Conservation (phyloP, 2,113 vertebrate genomes). For the Odocoileus virginianus region DNA sequence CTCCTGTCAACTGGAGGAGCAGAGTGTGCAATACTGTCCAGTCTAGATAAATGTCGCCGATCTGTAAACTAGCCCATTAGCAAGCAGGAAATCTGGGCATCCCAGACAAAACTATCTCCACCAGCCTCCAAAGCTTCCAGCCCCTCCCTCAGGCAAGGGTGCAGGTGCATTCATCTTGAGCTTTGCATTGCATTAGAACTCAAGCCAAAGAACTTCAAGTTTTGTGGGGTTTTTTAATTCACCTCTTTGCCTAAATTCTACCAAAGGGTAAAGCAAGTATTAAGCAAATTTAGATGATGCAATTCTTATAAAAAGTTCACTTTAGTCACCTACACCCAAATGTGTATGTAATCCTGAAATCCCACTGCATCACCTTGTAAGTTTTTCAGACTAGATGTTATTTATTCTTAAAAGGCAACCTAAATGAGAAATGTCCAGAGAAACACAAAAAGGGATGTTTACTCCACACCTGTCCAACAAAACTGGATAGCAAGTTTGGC, state of each 20-base stretch:
- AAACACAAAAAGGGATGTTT: not conserved
- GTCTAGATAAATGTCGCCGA: not conserved
- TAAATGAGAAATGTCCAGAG: not conserved
- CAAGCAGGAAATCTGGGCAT: not conserved
- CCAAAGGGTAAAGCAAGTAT: not conserved
- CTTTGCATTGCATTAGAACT: not conserved
- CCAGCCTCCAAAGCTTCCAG: not conserved
- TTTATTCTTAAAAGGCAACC: not conserved
- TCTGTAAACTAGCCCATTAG: not conserved
- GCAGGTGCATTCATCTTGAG: not conserved
- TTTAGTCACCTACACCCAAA: not conserved
- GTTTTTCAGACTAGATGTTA: not conserved
- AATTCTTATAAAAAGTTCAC: not conserved
- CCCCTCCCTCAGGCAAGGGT: not conserved
- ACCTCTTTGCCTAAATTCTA: not conserved
- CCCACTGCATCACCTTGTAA: not conserved
- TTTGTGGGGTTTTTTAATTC: not conserved
- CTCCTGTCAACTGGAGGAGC: not conserved
- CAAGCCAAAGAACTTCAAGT: not conserved
- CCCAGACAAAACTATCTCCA: not conserved
- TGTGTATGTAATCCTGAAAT: not conserved
- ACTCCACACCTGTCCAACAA: not conserved
- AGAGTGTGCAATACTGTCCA: not conserved
- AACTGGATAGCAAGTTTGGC: not conserved
- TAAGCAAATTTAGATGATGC: not conserved